Evolutionary conservation across 2,888 invertebrate genomes (phyloP), one percentile per base, ranked within the genome.

Genomic region (Callosobruchus maculatus): DNA sequence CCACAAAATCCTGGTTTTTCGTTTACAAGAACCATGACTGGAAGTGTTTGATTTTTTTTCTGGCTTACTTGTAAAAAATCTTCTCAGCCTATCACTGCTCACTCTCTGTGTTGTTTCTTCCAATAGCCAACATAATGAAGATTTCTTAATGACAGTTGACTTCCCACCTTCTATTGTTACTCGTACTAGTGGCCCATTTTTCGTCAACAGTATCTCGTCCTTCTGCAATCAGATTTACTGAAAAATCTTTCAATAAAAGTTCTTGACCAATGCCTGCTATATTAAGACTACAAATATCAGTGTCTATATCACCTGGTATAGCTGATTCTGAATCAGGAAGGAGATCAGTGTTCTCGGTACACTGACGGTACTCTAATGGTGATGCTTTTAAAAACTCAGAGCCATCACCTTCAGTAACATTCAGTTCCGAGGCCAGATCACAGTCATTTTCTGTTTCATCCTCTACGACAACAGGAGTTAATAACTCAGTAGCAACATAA

Each of bases 21-120:
- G 26, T 26, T 26, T 26, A 26, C 2, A 2, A 26, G 26, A 26
- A 26, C 26, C 26, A 26, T 26, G 26, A 2, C 3, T 26, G 7
- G 26, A 26, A 7, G 26, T 26, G n/a, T n/a, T n/a, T n/a, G n/a
- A 18, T 20, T n/a, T n/a, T 67, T 4, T 67, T 67, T 4, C 21
- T 67, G 71, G 30, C 20, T 30, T 30, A 31, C 30, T 71, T 4
- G 71, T 71, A 21, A 71, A 71, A 31, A 71, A 70, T 71, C 71
- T 71, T 71, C 71, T 26, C 31, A 71, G 49, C 49, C 71, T 71
- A 49, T 71, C n/a, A 20, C 30, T 71, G 31, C 71, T 26, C 71
- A 71, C 71, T 30, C 49, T 71, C 49, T 31, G 71, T n/a, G 21
- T 71, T n/a, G 71, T 71, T 71, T 21, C 71, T 71, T 71, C 71